Evolutionary conservation across 2,888 invertebrate species (phyloP).

Genomic region (Tortrix viridana): DNA sequence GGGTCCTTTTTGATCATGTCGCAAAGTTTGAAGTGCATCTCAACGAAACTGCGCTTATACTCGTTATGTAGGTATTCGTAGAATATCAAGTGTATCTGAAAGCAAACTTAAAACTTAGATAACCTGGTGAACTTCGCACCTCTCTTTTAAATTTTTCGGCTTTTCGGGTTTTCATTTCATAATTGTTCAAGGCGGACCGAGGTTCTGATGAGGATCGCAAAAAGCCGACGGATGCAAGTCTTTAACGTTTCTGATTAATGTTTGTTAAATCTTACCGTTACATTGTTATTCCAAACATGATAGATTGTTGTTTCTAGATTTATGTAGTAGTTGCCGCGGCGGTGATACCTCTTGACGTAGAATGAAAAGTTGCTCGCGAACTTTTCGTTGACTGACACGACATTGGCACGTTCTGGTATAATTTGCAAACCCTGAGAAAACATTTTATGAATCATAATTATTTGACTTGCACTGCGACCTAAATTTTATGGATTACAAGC

Average conservation of each 20-base stretch:
- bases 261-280: slow-evolving; percentile 15
- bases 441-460: no score
- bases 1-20: slow-evolving; percentile 15
- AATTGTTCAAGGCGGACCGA: no score
- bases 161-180: no score
- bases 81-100: slow-evolving; percentile 20
- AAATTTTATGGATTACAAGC: no score
- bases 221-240: no score
- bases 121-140: no score
- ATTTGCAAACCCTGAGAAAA: slow-evolving; percentile 9
- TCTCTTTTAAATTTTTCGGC: no score
- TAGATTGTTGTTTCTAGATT: slow-evolving; percentile 1
- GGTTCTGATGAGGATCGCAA: no score
- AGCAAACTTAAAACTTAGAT: neutral
- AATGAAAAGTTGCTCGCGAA: neutral
- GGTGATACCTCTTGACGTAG: slow-evolving; percentile 1
- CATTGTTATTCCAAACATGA: slow-evolving; percentile 24
- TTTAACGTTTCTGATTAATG: neutral
- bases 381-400: slow-evolving; percentile 3
- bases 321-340: slow-evolving; percentile 6
- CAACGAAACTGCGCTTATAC: no score
- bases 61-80: slow-evolving; percentile 31
- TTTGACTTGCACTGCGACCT: no score
- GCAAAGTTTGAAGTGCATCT: slow-evolving; percentile 25
- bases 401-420: slow-evolving; percentile 11